These are phyloP conservation scores for Agrilus mali DNA, from an alignment of 2,888 invertebrate genomes.

Conservation along the genomic window DNA sequence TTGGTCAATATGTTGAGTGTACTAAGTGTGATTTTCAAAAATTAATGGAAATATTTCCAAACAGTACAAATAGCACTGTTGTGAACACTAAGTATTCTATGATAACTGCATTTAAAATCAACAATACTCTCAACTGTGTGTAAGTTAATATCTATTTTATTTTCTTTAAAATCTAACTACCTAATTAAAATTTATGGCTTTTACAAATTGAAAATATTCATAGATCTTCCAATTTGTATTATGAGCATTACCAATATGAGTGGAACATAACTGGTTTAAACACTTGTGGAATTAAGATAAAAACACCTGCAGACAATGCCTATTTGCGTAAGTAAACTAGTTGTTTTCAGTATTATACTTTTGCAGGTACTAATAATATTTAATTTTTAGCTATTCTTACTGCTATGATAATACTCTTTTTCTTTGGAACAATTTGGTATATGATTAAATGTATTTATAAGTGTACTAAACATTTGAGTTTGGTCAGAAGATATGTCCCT, in stretches of 20 bases:
- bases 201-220: slow-evolving; percentile 9
- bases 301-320: slow-evolving; percentile 32
- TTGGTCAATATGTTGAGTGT: slow-evolving; percentile 32
- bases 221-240: slow-evolving; percentile 25
- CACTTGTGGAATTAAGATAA: slow-evolving; percentile 23
- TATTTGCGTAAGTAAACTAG: slow-evolving; percentile 29
- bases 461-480: slow-evolving; percentile 18
- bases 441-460: slow-evolving; percentile 35
- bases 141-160: slow-evolving; percentile 13
- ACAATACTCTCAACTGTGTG: slow-evolving; percentile 19
- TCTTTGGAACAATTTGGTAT: slow-evolving; percentile 35
- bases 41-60: slow-evolving; percentile 18
- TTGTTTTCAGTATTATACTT: neutral
- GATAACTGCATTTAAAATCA: slow-evolving; percentile 19
- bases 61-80: slow-evolving; percentile 22
- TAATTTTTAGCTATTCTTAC: slow-evolving; percentile 30
- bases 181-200: neutral
- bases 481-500: slow-evolving; percentile 15
- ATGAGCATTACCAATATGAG: slow-evolving; percentile 32
- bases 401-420: slow-evolving; percentile 32
- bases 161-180: neutral
- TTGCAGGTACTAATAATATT: slow-evolving; percentile 1
- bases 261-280: slow-evolving; percentile 30
- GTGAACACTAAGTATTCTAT: slow-evolving; percentile 29
- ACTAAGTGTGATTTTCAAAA: slow-evolving; percentile 29